These are phyloP conservation scores for Pristionchus mayeri DNA, from an alignment of 2,888 invertebrate genomes.

Conservation along the genomic window DNA sequence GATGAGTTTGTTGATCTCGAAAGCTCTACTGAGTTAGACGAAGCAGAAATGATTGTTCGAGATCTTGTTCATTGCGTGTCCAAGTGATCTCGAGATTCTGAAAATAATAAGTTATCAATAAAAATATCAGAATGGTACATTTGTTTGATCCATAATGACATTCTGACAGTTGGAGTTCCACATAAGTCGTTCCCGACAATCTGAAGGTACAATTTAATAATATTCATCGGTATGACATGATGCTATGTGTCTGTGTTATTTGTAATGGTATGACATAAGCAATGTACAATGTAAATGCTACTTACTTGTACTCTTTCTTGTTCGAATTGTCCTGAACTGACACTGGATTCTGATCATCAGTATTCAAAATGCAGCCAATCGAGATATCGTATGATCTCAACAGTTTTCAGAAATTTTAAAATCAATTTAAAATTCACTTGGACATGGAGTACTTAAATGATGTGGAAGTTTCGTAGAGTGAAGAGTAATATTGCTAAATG, in stretches of 20 bases:
- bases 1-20: too few species aligned
- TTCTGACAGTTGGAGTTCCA: background rate
- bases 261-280: too few species aligned
- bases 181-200: background rate
- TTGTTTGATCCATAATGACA: background rate
- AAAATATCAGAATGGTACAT: background rate
- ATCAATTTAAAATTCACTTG: background rate
- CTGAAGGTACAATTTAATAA: background rate
- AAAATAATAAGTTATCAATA: background rate
- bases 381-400: background rate
- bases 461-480: background rate
- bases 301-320: background rate
- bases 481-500: background rate
- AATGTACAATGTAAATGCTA: background rate
- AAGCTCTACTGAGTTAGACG: background rate
- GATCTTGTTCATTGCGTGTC: background rate
- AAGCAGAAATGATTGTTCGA: background rate
- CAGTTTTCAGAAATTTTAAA: background rate
- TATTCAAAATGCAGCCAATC: background rate
- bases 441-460: background rate
- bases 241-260: too few species aligned
- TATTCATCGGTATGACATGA: too few species aligned
- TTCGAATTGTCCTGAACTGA: background rate
- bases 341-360: background rate
- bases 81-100: constrained; percentile 18